Evolutionary conservation across 2,113 vertebrate genomes (phyloP), one percentile per base, ranked within the genome.

Genomic region (Mesoclemmys tuberculata): DNA sequence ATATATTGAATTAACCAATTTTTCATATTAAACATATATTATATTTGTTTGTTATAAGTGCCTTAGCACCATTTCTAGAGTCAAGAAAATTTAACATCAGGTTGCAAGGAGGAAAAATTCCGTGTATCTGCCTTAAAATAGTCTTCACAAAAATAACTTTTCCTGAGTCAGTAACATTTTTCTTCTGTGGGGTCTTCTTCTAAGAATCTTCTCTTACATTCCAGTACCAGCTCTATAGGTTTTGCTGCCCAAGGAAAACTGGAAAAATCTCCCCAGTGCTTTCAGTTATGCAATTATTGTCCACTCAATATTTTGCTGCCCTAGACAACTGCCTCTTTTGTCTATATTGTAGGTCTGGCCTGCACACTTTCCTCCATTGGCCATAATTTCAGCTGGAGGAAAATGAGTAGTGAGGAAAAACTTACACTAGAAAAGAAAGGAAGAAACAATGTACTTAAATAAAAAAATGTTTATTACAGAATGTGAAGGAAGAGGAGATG

Each of bases 341-440:
- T 94, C 74, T 90, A 31, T 88, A 44, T 89, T 48, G 8, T 92
- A 35, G 49, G 41, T 94, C 74, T 94, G 64, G 89, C 85, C 44
- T 96, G 51, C 85, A 85, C 56, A 46, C 21, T 16, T 18, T 1
- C 5, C 11, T 18, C 0, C 1, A 16, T 44, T 92, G 87, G 46
- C 86, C 38, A 83, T 85, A 78, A 84, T 93, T 90, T 74, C 93
- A 96, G 87, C 93, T 93, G 89, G 58, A 95, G 93, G 78, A 85
- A 89, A 94, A 95, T 84, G 74, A 95, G 29, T 80, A 88, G 75
- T 97, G 75, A 94, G 92, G 87, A 90, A 88, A 91, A 90, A 9
- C 56, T 92, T 27, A 46, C 83, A 44, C 75, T 31, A 83, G 64
- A 89, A 78, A 79, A 94, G 64, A 92, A 94, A 26, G 58, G 51